These are phyloP conservation scores for human DNA, from an alignment of 2,113 vertebrate genomes.

Conservation along the genomic window DNA sequence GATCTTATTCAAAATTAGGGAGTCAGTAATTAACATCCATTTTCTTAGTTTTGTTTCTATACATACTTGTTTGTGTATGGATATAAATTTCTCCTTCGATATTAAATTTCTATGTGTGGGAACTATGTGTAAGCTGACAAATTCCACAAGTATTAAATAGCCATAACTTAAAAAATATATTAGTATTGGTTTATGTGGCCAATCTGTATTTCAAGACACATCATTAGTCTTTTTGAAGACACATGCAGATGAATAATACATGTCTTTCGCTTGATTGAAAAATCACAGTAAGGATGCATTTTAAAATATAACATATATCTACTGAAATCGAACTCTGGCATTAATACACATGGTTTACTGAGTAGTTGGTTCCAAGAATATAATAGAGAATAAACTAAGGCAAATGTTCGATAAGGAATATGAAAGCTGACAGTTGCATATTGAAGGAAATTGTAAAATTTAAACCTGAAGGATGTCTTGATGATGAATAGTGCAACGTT, in stretches of 20 bases:
- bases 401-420: background rate
- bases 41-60: background rate
- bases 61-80: background rate
- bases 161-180: background rate
- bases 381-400: background rate
- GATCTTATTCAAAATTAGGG: slow-evolving; percentile 6
- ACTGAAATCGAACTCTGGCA: background rate
- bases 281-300: slow-evolving; percentile 5
- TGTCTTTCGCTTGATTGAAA: slow-evolving; percentile 14
- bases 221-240: slow-evolving; percentile 3
- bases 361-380: slow-evolving; percentile 32
- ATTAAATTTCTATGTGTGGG: background rate
- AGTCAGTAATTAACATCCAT: background rate
- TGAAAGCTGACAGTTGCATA: background rate
- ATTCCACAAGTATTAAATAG: background rate
- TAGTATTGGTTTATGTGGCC: background rate
- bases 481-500: background rate
- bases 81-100: background rate
- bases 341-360: background rate
- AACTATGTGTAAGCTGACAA: background rate
- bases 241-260: background rate
- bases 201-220: background rate
- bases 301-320: background rate
- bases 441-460: background rate
- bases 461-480: background rate